Evolutionary conservation across 2,888 invertebrate species (phyloP).

Genomic region (Caenorhabditis sulstoni): DNA sequence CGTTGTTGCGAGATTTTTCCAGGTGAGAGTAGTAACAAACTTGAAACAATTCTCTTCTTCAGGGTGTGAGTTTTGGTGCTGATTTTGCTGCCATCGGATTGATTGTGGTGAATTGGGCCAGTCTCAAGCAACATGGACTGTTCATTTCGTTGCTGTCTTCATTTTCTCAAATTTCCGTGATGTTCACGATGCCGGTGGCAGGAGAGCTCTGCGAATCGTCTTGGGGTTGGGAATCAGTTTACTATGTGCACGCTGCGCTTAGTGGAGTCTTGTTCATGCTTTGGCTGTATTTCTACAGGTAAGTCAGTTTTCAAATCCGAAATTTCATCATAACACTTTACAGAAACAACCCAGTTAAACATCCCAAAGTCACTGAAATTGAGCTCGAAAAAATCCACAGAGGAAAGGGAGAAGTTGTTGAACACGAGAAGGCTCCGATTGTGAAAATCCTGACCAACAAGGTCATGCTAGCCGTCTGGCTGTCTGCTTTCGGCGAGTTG

Average conservation of each 20-base stretch:
- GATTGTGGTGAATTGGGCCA: conserved; percentile 77
- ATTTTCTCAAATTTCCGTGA: conserved; percentile 77
- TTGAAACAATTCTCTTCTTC: no score
- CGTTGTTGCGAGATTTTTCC: conserved; percentile 70
- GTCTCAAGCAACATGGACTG: conserved; percentile 74
- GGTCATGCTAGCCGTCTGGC: conserved; percentile 72
- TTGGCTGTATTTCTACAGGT: conserved; percentile 68
- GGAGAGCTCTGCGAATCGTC: conserved; percentile 72
- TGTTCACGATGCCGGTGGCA: conserved; percentile 77
- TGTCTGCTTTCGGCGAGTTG: conserved; percentile 72
- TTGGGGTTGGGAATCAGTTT: conserved; percentile 71
- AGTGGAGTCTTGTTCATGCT: conserved; percentile 64
- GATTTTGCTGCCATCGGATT: conserved; percentile 77
- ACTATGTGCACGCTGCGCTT: conserved; percentile 69
- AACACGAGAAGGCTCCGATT: conserved; percentile 66
- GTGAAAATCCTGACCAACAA: conserved; percentile 67
- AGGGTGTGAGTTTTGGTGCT: conserved; percentile 77
- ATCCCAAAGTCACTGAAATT: conserved; percentile 70
- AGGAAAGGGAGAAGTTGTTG: conserved; percentile 67
- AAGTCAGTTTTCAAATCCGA: no score
- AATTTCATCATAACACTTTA: conserved; percentile 12
- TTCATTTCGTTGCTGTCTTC: conserved; percentile 76
- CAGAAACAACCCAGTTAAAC: conserved; percentile 68
- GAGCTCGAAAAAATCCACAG: conserved; percentile 72
- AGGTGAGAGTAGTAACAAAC: no score